Conservation (phyloP, 2,888 invertebrate genomes). For the Dynastes hyllus region DNA sequence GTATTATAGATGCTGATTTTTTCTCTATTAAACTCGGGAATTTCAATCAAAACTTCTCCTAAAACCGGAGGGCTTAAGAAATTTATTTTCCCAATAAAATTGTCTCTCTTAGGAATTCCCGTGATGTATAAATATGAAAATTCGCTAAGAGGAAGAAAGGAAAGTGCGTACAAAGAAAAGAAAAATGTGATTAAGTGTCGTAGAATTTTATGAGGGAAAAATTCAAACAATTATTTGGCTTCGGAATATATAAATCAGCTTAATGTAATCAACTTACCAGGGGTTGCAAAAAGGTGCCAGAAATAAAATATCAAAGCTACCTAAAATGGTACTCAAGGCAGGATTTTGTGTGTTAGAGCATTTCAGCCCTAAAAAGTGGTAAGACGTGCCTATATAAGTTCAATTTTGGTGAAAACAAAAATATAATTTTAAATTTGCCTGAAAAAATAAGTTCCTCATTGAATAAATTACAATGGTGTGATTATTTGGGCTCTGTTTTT, state of each 20-base stretch:
- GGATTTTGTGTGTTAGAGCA: too few species aligned
- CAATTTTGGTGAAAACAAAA: too few species aligned
- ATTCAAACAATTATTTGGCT: conserved; percentile 12
- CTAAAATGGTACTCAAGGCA: too few species aligned
- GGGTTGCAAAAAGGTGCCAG: background rate
- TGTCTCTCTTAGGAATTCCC: background rate
- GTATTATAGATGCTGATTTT: background rate
- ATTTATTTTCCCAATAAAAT: conserved; percentile 17
- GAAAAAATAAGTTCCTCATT: too few species aligned
- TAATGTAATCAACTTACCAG: conserved; percentile 7
- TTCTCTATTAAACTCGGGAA: background rate
- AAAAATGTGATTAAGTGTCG: background rate
- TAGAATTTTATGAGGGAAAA: conserved; percentile 1
- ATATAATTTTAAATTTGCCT: too few species aligned
- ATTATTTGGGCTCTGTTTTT: too few species aligned
- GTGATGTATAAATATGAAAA: conserved; percentile 4
- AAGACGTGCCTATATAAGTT: too few species aligned
- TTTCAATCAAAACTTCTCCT: background rate
- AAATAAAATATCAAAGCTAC: background rate
- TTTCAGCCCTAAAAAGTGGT: too few species aligned
- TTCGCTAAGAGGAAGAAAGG: background rate
- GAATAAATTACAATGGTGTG: too few species aligned
- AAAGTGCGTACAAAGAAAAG: background rate
- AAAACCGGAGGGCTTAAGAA: background rate
- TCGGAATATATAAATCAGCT: background rate